Conservation (phyloP, 2,888 invertebrate genomes). For the Heliconius sara region DNA sequence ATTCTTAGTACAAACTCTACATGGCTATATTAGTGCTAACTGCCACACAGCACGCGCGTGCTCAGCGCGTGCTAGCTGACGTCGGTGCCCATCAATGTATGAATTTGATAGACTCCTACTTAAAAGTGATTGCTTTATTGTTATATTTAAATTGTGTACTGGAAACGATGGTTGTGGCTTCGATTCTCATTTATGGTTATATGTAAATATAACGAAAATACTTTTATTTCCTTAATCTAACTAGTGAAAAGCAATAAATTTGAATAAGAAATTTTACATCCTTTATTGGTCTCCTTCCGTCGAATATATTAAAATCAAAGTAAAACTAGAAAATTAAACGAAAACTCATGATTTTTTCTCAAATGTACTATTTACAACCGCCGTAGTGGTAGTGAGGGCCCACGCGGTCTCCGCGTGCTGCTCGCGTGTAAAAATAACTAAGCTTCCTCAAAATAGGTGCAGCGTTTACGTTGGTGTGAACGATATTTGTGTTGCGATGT, state of each 20-base stretch:
- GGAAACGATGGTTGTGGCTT: neutral
- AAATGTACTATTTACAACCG: neutral
- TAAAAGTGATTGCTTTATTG: neutral
- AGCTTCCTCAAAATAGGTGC: conserved; percentile 21
- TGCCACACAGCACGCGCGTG: neutral
- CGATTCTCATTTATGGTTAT: neutral
- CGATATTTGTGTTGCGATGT: conserved; percentile 10
- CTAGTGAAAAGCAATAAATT: neutral
- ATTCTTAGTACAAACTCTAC: neutral
- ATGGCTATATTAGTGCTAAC: conserved; percentile 7
- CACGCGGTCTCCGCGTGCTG: conserved; percentile 36
- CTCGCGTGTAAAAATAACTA: conserved; percentile 14
- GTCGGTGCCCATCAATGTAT: neutral
- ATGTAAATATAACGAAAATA: neutral
- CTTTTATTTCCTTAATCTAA: neutral
- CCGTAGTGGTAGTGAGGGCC: conserved; percentile 20
- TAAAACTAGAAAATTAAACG: no score
- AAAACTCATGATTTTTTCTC: no score
- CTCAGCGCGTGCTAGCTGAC: neutral
- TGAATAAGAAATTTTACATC: no score
- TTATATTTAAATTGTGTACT: neutral
- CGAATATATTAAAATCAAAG: no score
- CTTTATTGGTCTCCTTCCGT: no score
- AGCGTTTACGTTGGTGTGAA: neutral
- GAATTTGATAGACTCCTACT: conserved; percentile 4